Evolutionary conservation across 2,113 vertebrate genomes (phyloP).

Genomic region (Hypomesus transpacificus): DNA sequence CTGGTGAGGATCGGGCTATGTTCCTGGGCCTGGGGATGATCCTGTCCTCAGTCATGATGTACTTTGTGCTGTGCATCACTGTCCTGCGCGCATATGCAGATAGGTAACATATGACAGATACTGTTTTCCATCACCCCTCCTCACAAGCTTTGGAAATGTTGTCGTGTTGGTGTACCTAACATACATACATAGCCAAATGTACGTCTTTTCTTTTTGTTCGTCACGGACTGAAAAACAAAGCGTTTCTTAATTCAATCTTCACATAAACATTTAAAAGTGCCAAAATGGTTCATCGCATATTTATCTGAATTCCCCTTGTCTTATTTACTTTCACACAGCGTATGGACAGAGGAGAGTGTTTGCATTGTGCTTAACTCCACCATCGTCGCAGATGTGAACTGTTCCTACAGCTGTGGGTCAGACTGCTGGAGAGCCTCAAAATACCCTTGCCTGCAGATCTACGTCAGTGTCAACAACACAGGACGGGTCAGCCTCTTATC

Average conservation of each 20-base stretch:
- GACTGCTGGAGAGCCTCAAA: slow-evolving; percentile 89
- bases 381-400: slow-evolving; percentile 85
- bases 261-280: too few species aligned
- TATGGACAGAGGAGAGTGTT: slow-evolving; percentile 89
- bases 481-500: slow-evolving; percentile 84
- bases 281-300: too few species aligned
- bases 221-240: too few species aligned
- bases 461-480: slow-evolving; percentile 88
- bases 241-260: too few species aligned
- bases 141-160: too few species aligned
- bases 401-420: slow-evolving; percentile 89
- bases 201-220: too few species aligned
- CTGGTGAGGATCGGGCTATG: slow-evolving; percentile 90
- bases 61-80: slow-evolving; percentile 92
- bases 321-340: slow-evolving; percentile 65
- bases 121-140: too few species aligned
- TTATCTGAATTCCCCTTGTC: too few species aligned
- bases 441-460: slow-evolving; percentile 94
- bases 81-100: slow-evolving; percentile 87
- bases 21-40: slow-evolving; percentile 92
- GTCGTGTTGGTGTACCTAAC: too few species aligned
- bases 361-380: slow-evolving; percentile 86
- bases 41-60: slow-evolving; percentile 92
- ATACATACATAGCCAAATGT: too few species aligned
- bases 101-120: slow-evolving; percentile 69